These are phyloP conservation scores for Leptinotarsa lineolata DNA, from an alignment of 1,140 invertebrate species.

Conservation along the genomic window DNA sequence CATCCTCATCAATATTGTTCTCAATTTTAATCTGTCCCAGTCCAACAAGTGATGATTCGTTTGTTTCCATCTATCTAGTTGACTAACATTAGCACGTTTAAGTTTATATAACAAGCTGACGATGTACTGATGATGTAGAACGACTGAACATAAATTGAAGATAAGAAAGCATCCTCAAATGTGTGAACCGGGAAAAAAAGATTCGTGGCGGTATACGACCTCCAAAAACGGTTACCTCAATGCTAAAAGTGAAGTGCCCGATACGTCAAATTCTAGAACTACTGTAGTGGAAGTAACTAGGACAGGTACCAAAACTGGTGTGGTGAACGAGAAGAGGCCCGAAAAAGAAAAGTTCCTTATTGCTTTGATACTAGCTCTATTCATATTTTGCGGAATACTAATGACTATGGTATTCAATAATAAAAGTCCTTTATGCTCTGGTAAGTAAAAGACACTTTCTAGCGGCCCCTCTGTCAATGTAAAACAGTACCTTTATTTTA, in stretches of 20 bases:
- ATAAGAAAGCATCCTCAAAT: not conserved
- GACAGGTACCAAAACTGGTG: conserved; percentile 45
- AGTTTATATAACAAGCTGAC: too few species aligned
- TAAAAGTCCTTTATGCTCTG: conserved; percentile 32
- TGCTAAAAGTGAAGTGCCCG: conserved; percentile 22
- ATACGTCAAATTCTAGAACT: conserved; percentile 31
- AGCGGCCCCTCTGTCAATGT: too few species aligned
- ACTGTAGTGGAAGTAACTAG: conserved; percentile 48
- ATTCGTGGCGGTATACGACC: conserved; percentile 38
- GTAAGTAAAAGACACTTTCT: conserved; percentile 33
- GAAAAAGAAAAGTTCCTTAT: conserved; percentile 48
- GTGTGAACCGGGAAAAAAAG: conserved; percentile 19
- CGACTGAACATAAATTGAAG: not conserved
- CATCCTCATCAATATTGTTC: too few species aligned
- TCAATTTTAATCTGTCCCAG: too few species aligned
- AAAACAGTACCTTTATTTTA: too few species aligned
- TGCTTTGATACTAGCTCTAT: conserved; percentile 41
- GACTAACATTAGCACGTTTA: too few species aligned
- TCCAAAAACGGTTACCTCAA: conserved; percentile 47
- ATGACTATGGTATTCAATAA: conserved; percentile 44
- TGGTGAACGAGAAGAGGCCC: conserved; percentile 37
- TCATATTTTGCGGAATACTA: conserved; percentile 41
- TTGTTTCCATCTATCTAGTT: too few species aligned
- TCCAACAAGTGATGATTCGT: too few species aligned
- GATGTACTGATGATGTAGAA: not conserved